Evolutionary conservation across 2,888 invertebrate genomes (phyloP), one percentile per base, ranked within the genome.

Genomic region (Apamea sordens): DNA sequence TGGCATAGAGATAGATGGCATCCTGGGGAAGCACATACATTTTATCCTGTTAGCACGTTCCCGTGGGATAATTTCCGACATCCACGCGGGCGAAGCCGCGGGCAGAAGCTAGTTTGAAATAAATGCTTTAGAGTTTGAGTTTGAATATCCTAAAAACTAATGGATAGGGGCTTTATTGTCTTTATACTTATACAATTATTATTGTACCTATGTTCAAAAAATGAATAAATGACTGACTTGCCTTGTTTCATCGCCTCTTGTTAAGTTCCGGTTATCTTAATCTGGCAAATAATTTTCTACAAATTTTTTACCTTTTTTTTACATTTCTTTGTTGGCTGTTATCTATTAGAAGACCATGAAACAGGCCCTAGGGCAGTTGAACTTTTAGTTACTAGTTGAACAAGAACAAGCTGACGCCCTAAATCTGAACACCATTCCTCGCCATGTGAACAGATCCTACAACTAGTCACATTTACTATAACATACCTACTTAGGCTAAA

Each of bases 401-500:
- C 1, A 21, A 63, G 32, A 0, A 21, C 18, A 1, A 59, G 11
- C 59, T n/a, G 13, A n/a, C n/a, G 59, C 32, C 18, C 32, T 32
- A 63, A 32, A 32, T 18, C 8, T 18, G 18, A 32, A 32, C 28
- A 32, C 63, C 8, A 32, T 28, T 63, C 63, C 32, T 32, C 63
- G 18, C 63, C 8, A 32, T 63, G 8, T 32, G n/a, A 32, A 50
- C 15, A n/a, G 1, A 44, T 13, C 24, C 50, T 32, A 10, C 1
- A 65, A 32, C n/a, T 36, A n/a, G 41, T 68, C 75, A 44, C 63
- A 65, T 64, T 74, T 21, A 11, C 24, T 15, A 47, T 50, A 32
- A 59, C 18, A 53, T n/a, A 36, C 24, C 75, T 36, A 67, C 24
- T 82, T 36, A 67, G 32, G 32, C 13, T 4, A 5, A 67, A 76